Conservation (phyloP, 2,113 vertebrate genomes). For the Gallinago jamesoni region DNA sequence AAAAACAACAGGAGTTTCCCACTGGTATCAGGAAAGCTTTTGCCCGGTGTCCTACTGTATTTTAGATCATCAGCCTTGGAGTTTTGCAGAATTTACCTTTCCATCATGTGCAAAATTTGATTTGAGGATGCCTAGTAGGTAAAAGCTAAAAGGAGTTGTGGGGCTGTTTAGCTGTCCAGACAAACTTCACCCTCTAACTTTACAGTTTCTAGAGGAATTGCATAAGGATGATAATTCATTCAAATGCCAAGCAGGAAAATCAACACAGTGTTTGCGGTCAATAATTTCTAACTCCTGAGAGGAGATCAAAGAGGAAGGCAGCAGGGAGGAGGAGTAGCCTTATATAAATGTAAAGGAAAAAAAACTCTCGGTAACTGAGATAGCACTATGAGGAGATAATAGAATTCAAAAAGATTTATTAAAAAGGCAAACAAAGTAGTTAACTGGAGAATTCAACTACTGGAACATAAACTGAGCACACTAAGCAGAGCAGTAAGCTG, state of each 20-base stretch:
- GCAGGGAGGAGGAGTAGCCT: conserved; percentile 36
- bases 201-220: neutral
- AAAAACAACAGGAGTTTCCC: neutral
- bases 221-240: conserved; percentile 42
- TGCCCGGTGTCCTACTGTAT: neutral
- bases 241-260: conserved; percentile 36
- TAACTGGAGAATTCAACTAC: neutral
- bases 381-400: neutral
- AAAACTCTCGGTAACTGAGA: conserved; percentile 20
- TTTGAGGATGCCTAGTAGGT: neutral
- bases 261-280: neutral
- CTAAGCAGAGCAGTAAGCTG: neutral
- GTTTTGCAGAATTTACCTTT: conserved; percentile 13
- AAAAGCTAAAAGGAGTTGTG: neutral
- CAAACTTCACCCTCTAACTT: neutral
- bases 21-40: neutral
- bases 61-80: neutral
- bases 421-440: conserved; percentile 38
- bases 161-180: neutral
- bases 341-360: conserved; percentile 35
- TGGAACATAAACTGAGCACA: neutral
- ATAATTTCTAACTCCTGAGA: conserved; percentile 31
- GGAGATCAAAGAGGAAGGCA: conserved; percentile 51
- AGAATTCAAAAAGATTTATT: conserved; percentile 52
- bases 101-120: neutral